phyloP scores from a whole-genome alignment of 2,797 vertebrate genomes.

The Leucoraja ocellata region DNA sequence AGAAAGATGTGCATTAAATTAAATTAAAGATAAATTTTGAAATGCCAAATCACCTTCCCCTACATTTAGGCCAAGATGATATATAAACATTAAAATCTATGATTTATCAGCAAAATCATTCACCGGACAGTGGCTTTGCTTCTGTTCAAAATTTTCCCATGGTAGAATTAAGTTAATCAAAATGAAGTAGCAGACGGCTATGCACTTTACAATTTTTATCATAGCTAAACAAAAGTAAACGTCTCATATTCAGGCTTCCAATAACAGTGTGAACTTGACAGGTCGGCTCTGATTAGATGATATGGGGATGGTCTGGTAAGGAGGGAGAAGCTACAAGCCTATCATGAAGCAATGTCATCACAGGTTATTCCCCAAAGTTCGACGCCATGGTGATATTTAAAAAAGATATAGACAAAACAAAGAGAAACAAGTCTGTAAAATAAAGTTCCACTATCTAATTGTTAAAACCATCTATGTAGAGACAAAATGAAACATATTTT shows the following conservation, averaged over 20 bases:
- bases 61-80: background rate
- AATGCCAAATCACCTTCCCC: background rate
- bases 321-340: background rate
- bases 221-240: background rate
- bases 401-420: constrained; percentile 11
- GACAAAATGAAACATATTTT: background rate
- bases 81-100: background rate
- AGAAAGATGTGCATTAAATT: background rate
- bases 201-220: background rate
- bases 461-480: background rate
- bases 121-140: background rate
- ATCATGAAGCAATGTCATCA: background rate
- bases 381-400: background rate
- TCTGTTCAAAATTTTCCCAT: background rate
- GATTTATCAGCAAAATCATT: background rate
- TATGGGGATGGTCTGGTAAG: background rate
- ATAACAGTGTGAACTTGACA: background rate
- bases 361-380: background rate
- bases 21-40: background rate
- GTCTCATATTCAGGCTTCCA: background rate
- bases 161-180: background rate
- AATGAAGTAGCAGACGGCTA: background rate
- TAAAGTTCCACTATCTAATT: background rate
- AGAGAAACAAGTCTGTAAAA: constrained; percentile 9
- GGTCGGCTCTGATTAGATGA: no score